Conservation (phyloP, 2,797 vertebrate genomes). For the Acrocephalus scirpaceus region DNA sequence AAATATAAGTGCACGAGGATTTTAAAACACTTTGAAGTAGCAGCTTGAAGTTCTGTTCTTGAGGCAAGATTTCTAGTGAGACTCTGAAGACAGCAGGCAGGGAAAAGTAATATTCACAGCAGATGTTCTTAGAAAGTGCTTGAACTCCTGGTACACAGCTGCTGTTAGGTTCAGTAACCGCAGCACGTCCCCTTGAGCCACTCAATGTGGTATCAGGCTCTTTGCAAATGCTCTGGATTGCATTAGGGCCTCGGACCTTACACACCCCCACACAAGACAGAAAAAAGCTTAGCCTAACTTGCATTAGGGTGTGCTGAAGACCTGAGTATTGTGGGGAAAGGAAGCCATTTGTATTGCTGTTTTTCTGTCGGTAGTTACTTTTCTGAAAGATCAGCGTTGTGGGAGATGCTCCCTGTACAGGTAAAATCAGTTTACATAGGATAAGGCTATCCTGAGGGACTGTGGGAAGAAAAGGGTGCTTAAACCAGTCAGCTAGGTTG, state of each 20-base stretch:
- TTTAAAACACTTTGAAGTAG: not conserved
- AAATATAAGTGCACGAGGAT: not conserved
- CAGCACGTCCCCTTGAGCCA: not conserved
- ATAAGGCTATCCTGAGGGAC: not conserved
- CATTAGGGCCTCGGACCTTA: accelerated
- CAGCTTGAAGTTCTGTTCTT: not conserved
- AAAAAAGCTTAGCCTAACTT: not conserved
- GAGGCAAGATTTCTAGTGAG: not conserved
- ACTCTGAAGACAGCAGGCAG: not conserved
- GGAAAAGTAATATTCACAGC: not conserved
- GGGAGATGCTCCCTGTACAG: not conserved
- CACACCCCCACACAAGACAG: not conserved
- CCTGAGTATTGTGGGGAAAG: not conserved
- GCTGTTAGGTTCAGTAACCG: not conserved
- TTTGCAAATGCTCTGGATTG: not conserved
- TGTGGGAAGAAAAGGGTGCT: not conserved
- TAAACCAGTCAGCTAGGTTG: not conserved
- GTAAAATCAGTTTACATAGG: not conserved
- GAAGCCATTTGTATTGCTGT: not conserved
- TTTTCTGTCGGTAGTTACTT: not conserved
- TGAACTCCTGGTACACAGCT: not conserved
- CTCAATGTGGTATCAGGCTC: not conserved
- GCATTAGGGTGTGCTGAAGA: not conserved
- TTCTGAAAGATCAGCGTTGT: not conserved
- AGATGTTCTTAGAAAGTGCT: slow-evolving; percentile 10